Evolutionary conservation across 2,113 vertebrate species (phyloP), one percentile per base, ranked within the genome.

Genomic region (Hippocampus zosterae): DNA sequence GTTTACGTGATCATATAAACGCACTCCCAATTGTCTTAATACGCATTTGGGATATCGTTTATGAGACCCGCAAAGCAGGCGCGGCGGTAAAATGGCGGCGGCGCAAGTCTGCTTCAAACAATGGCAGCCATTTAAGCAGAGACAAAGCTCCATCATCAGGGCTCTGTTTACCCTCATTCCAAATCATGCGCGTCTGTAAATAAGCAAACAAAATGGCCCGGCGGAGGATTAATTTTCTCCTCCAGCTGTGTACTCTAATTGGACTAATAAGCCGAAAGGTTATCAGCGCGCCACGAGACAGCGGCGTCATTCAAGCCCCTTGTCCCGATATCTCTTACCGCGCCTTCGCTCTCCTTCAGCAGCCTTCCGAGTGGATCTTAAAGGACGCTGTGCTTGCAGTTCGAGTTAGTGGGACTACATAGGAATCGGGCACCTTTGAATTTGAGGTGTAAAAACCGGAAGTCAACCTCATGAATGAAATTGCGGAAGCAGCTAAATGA

Each of bases 241-340:
- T 89, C 87, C 89, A 90, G 89, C 90, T 91, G 90, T 87, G 88
- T 84, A 76, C 81, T 83, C 82, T 91, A 91, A 92, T 91, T 90
- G 86, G 87, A 87, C 89, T 85, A 91, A 91, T 88, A 85, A 90
- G 86, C 89, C 79, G 81, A 91, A 91, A 90, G 88, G 90, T 92
- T 92, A 91, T 90, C 87, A 87, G 78, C 84, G 73, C 83, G 79
- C 73, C 73, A 78, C 11, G 81, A 84, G 85, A 72, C 64, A 76
- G 72, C 67, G 37, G 59, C 82, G 87, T 87, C 86, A 83, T 84
- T 87, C 76, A 80, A 78, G 70, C 83, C 84, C 82, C 83, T 85
- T 68, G 80, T 72, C 70, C 70, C 66, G 23, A 53, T 71, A 70
- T 74, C 71, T 15, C 23, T 18, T 65, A 59, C 55, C 5, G 50